Evolutionary conservation across 2,797 vertebrate species (phyloP).

Genomic region (Bufotes viridis): DNA sequence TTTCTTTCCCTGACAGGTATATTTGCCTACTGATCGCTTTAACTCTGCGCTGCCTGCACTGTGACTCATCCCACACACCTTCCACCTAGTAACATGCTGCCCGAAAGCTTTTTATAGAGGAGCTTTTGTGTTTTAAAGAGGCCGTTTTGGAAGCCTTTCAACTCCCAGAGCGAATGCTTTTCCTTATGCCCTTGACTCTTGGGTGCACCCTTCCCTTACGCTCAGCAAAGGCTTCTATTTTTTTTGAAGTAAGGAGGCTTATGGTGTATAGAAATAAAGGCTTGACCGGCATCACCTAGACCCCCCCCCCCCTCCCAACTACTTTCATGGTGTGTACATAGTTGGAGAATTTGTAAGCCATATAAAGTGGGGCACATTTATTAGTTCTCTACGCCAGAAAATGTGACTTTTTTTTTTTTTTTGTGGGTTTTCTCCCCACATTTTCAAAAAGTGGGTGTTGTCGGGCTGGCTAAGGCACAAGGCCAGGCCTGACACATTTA

Average conservation of each 20-base stretch:
- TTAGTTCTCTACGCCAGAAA: too few species aligned
- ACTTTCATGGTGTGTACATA: too few species aligned
- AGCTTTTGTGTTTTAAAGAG: constrained; percentile 21
- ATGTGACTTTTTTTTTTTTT: too few species aligned
- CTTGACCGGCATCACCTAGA: too few species aligned
- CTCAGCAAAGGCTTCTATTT: neutral
- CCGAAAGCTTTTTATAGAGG: constrained; percentile 6
- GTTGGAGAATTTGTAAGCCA: too few species aligned
- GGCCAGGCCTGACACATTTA: too few species aligned
- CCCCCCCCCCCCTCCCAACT: too few species aligned
- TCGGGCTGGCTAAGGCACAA: too few species aligned
- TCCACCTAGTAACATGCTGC: constrained; percentile 7
- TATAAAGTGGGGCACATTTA: too few species aligned
- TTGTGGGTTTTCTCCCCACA: too few species aligned
- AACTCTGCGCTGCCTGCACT: constrained; percentile 30
- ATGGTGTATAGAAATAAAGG: neutral
- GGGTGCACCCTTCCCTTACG: neutral
- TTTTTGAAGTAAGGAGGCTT: neutral
- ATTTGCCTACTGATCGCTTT: constrained; percentile 54
- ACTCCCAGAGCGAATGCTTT: neutral
- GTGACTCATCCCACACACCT: constrained; percentile 12
- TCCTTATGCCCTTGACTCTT: neutral
- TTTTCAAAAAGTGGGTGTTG: too few species aligned
- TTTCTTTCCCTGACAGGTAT: constrained; percentile 58
- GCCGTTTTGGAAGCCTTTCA: neutral